Evolutionary conservation across 1,140 invertebrate species (phyloP).

Genomic region (Brachystomella parvula): DNA sequence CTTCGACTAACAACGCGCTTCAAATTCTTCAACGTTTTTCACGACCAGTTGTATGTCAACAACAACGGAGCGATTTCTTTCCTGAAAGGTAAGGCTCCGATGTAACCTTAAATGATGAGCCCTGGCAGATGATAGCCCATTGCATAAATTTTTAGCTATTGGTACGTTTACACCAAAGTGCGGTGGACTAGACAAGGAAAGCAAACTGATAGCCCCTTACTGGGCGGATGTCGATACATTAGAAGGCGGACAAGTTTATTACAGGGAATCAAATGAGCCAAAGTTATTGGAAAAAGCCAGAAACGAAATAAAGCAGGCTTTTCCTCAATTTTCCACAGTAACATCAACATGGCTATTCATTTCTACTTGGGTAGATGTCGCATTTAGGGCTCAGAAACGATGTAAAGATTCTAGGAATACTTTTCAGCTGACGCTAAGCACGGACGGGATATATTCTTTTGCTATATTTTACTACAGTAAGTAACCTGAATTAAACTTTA

Average conservation of each 20-base stretch:
- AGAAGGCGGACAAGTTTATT: neutral
- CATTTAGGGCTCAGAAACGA: neutral
- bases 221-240: conserved; percentile 10
- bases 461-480: conserved; percentile 42
- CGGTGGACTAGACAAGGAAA: neutral
- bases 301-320: conserved; percentile 2
- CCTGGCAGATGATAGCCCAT: neutral
- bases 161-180: neutral
- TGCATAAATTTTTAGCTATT: neutral
- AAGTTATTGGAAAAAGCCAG: neutral
- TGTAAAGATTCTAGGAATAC: conserved; percentile 38
- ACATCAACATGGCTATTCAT: conserved; percentile 21
- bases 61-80: neutral
- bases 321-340: neutral
- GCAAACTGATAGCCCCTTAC: conserved; percentile 15
- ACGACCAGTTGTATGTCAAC: neutral
- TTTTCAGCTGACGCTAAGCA: conserved; percentile 42
- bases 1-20: neutral
- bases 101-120: neutral
- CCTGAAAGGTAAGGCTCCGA: neutral
- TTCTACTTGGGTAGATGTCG: conserved; percentile 16
- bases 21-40: neutral
- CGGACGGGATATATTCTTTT: conserved; percentile 40
- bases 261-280: conserved; percentile 1
- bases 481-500: too few relatives aligned